Conservation (phyloP, 2,888 invertebrate species). For the Choreutis nemorana region DNA sequence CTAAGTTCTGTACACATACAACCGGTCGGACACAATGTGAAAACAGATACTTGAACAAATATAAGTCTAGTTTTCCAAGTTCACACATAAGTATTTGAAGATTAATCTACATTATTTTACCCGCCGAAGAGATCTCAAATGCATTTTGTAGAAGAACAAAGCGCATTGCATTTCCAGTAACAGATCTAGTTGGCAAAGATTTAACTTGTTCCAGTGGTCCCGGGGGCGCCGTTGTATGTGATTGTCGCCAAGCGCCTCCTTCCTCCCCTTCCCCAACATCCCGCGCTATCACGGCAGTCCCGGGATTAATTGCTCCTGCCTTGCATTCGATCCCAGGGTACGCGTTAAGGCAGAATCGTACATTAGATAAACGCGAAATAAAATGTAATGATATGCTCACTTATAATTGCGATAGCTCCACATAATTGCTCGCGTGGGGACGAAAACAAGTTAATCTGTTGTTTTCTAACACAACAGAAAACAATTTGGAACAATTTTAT, state of each 20-base stretch:
- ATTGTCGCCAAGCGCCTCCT: slow-evolving; percentile 51
- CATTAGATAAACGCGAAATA: slow-evolving; percentile 51
- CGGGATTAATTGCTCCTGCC: slow-evolving; percentile 53
- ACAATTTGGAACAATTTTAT: slow-evolving; percentile 1
- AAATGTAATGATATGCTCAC: slow-evolving; percentile 47
- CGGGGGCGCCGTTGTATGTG: slow-evolving; percentile 49
- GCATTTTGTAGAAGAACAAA: neutral
- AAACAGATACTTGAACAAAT: slow-evolving; percentile 20
- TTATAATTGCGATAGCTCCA: slow-evolving; percentile 32
- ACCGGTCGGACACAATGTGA: slow-evolving; percentile 25
- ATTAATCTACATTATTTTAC: neutral
- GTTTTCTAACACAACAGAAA: neutral
- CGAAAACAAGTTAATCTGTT: slow-evolving; percentile 6
- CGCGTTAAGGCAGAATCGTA: slow-evolving; percentile 45
- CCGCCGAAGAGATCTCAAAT: neutral
- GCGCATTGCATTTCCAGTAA: slow-evolving; percentile 20
- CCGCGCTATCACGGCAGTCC: slow-evolving; percentile 16
- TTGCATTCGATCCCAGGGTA: slow-evolving; percentile 48
- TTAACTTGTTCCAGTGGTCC: slow-evolving; percentile 48
- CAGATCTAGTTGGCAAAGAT: slow-evolving; percentile 49
- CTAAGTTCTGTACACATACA: slow-evolving; percentile 26
- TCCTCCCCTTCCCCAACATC: slow-evolving; percentile 11
- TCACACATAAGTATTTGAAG: neutral
- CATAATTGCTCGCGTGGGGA: slow-evolving; percentile 13
- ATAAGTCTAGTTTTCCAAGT: slow-evolving; percentile 18